These are phyloP conservation scores for Leucoraja ocellata DNA, from an alignment of 2,797 vertebrate genomes.

Conservation along the genomic window DNA sequence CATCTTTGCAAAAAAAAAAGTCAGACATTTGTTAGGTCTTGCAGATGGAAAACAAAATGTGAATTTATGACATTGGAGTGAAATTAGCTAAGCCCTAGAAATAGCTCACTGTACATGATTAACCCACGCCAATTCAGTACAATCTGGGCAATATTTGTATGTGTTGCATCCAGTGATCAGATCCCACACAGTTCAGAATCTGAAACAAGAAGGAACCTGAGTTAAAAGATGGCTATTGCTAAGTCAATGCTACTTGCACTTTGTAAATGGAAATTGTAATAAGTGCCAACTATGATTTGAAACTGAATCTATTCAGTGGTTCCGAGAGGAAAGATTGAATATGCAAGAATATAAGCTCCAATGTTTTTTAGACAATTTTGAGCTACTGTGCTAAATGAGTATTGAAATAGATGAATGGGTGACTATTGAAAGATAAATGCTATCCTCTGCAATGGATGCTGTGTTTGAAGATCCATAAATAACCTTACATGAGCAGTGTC, in stretches of 20 bases:
- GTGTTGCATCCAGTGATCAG: not conserved
- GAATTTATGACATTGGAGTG: not conserved
- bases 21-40: not conserved
- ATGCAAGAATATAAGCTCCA: not conserved
- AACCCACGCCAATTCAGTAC: not conserved
- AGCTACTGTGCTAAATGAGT: too few relatives aligned
- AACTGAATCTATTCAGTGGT: not conserved
- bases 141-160: not conserved
- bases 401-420: not conserved
- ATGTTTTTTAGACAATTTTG: not conserved
- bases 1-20: not conserved
- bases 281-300: not conserved
- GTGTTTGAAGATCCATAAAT: too few relatives aligned
- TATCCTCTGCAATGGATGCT: not conserved
- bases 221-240: not conserved
- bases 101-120: not conserved
- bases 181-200: not conserved
- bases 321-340: not conserved
- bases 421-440: not conserved
- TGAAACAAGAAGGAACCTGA: not conserved
- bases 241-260: too few relatives aligned
- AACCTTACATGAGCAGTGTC: not conserved
- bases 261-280: not conserved
- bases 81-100: not conserved
- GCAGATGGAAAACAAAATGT: not conserved